Base-by-base conservation (phyloP, 2,797 vertebrate genomes). In the Cephalopachus bancanus region DNA sequence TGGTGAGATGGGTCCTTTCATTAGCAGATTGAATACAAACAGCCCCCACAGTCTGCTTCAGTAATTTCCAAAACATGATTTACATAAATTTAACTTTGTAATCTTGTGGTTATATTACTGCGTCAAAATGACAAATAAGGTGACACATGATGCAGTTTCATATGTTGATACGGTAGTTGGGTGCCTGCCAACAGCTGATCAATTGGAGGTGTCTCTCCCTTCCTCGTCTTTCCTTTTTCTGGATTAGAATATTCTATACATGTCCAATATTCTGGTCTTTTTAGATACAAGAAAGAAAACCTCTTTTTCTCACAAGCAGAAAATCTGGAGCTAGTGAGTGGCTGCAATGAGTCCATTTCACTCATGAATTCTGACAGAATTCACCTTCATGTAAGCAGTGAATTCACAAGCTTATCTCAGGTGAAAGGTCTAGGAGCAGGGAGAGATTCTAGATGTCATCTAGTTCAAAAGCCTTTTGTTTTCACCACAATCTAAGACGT, bases 51-150 rank as follows among this genome's bases (percentile, higher is more conserved):
- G 96, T 98, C 97, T 98, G 97, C 93, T 97, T 88, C 97, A 97
- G 94, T 91, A 97, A 98, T 98, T 98, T 98, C 97, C 92, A 97
- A 98, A 98, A 98, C 98, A 97, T 11, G 93, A 98, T 98, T 98
- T 98, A 98, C 98, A 98, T 98, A 98, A 98, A 98, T 98, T 98
- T 98, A 98, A 98, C 96, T 98, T 98, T 97, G 97, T 98, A 98
- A 98, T 98, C 89, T 98, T 89, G 78, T 94, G 55, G 83, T 98
- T 98, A 94, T 98, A 96, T 96, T 95, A 97, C 94, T 96, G 55
- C 92, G 96, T 93, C 93, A 97, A 97, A 98, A 98, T 97, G 98
- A 98, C 98, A 97, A 98, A 98, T 98, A 87, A 94, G 92, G 92
- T 90, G 95, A 85, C 95, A 93, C 94, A 88, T 79, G 96, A 97